Evolutionary conservation across 2,113 vertebrate species (phyloP).

Genomic region (Corvus hawaiiensis): DNA sequence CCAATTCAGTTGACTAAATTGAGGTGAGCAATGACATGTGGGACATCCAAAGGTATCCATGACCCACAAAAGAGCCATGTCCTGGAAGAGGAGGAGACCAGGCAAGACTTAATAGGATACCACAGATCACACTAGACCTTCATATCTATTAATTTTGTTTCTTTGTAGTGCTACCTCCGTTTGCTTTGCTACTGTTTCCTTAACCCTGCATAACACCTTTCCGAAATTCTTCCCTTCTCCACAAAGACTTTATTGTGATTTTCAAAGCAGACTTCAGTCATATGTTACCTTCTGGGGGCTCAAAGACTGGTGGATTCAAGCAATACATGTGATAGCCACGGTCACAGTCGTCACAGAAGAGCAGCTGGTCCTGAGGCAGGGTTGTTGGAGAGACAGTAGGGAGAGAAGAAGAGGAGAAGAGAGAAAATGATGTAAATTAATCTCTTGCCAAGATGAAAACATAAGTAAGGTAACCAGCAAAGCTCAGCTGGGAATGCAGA

Average conservation of each 20-base stretch:
- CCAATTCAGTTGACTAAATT: background rate
- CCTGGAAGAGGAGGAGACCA: background rate
- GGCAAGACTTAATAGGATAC: background rate
- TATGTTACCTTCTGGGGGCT: slow-evolving; percentile 91
- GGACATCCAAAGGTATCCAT: background rate
- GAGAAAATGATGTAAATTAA: slow-evolving; percentile 28
- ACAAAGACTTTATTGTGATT: background rate
- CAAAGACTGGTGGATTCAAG: slow-evolving; percentile 92
- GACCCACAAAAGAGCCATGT: background rate
- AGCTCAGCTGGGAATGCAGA: background rate
- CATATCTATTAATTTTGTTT: background rate
- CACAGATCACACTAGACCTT: background rate
- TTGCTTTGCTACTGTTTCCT: background rate
- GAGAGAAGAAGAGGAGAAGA: slow-evolving; percentile 3
- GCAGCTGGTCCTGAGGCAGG: slow-evolving; percentile 86
- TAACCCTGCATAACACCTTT: background rate
- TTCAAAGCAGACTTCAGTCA: background rate
- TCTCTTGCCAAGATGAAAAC: slow-evolving; percentile 4
- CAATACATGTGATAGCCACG: slow-evolving; percentile 99
- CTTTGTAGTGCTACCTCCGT: background rate
- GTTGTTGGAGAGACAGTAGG: background rate
- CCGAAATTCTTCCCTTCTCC: background rate
- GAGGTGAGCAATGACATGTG: background rate
- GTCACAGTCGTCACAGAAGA: slow-evolving; percentile 98
- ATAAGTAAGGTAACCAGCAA: background rate